phyloP scores from a whole-genome alignment of 2,113 vertebrate species.

The Parus major region DNA sequence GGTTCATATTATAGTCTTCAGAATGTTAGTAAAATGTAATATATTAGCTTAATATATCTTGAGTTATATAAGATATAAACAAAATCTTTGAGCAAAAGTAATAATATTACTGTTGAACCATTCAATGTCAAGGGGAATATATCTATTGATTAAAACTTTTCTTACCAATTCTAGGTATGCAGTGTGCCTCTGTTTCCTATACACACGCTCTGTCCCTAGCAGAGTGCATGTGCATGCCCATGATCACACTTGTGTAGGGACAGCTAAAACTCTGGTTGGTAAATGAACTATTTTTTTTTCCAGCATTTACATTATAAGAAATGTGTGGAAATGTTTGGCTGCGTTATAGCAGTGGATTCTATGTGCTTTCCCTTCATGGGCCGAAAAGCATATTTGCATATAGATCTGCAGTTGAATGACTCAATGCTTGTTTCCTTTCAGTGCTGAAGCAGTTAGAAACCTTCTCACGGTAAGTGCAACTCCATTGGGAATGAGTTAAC shows the following conservation, averaged over 20 bases:
- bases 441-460: conserved; percentile 83
- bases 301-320: conserved; percentile 22
- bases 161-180: background rate
- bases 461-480: conserved; percentile 79
- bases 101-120: background rate
- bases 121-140: background rate
- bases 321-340: conserved; percentile 35
- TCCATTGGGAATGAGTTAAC: conserved; percentile 70
- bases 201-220: background rate
- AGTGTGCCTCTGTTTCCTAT: background rate
- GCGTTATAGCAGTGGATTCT: conserved; percentile 26
- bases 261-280: background rate
- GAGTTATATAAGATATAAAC: background rate
- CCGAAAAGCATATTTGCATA: conserved; percentile 60
- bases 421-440: conserved; percentile 86
- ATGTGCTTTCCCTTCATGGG: conserved; percentile 60
- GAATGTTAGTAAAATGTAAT: background rate
- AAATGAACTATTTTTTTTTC: background rate
- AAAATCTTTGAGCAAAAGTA: background rate
- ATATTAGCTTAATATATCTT: background rate
- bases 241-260: background rate
- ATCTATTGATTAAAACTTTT: background rate
- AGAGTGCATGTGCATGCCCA: background rate
- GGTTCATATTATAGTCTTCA: background rate
- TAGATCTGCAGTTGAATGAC: conserved; percentile 78